Base-by-base conservation (phyloP, 2,888 invertebrate species). In the Norana najaformis region DNA sequence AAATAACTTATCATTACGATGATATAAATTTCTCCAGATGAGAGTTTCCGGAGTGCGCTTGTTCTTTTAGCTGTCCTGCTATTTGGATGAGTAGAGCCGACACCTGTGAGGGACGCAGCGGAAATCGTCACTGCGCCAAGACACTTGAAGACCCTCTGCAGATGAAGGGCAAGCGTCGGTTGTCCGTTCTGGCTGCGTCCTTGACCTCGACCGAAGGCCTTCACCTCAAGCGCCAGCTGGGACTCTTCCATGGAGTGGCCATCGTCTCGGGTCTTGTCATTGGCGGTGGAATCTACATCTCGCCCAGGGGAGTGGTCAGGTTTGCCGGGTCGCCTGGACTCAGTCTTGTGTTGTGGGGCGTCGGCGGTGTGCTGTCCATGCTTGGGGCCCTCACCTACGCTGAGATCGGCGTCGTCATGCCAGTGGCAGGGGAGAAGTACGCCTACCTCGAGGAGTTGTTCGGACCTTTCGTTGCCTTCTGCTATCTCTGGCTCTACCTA, bases 361-460 rank as follows among this genome's bases (percentile, higher is more conserved):
- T 97, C 88, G 98, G 97, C 1, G 98, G 98, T 35, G 94, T 97
- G 83, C 96, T 94, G 90, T 98, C 93, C 23, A 92, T 97, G 89
- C 95, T 98, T 90, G 98, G 98, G 30, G 98, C 98, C 0, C 96
- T 98, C 20, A 98, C 97, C 94, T 98, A 97, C 94, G 98, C 98
- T 3, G 98, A 98, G 95, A 96, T 98, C 90, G 98, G 98, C 20
- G 85, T 98, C 0, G 97, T 97, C 82, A 97, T 98, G 92, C 97
- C 97, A 0, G 93, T 97, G 89, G 94, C 94, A 8, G 95, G 94
- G 0, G 95, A 94, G 30, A 94, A 94, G 91, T 95, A 94, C 90
- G 93, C 97, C 97, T 91, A 95, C 92, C 94, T 95, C 39, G 92
- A 93, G 90, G 91, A 93, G 53, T 93, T 94, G 30, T 94, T 94